Evolutionary conservation across 2,797 vertebrate genomes (phyloP).

Genomic region (Apogon hyalosoma): DNA sequence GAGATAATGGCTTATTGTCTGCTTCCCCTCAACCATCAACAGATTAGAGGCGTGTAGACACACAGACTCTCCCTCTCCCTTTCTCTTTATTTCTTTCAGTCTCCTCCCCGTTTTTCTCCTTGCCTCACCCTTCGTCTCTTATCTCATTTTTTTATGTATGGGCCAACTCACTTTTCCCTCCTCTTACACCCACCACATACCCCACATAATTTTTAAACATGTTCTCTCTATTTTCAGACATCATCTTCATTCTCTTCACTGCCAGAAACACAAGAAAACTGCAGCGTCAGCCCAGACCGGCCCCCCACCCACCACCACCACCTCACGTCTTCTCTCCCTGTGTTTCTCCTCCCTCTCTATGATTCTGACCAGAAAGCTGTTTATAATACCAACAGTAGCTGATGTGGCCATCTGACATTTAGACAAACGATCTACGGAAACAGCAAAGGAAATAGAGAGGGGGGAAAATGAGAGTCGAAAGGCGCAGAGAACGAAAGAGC

Average conservation of each 20-base stretch:
- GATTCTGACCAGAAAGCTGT: constrained; percentile 54
- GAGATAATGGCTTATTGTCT: constrained; percentile 81
- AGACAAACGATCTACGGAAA: constrained; percentile 63
- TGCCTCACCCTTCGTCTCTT: constrained; percentile 33
- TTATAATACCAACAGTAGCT: constrained; percentile 67
- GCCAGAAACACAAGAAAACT: constrained; percentile 71
- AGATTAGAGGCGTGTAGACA: constrained; percentile 80
- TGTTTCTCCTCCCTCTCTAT: constrained; percentile 30
- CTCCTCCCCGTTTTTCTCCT: constrained; percentile 35
- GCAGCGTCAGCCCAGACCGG: constrained; percentile 60
- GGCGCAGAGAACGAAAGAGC: constrained; percentile 24
- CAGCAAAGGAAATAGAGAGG: constrained; percentile 37
- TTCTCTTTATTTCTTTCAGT: constrained; percentile 58
- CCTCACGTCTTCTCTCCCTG: constrained; percentile 14
- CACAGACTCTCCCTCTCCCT: constrained; percentile 55
- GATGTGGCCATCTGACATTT: constrained; percentile 69
- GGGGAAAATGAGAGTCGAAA: constrained; percentile 35
- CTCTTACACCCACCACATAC: constrained; percentile 36
- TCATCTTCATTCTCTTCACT: constrained; percentile 54
- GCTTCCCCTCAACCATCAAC: constrained; percentile 80
- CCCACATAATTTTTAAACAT: constrained; percentile 65
- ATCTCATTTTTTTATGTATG: constrained; percentile 37
- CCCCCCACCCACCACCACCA: constrained; percentile 11
- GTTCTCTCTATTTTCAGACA: constrained; percentile 72
- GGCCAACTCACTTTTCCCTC: constrained; percentile 41